Evolutionary conservation across 2,888 invertebrate species (phyloP), one percentile per base, ranked within the genome.

Genomic region (Lasius platythorax): DNA sequence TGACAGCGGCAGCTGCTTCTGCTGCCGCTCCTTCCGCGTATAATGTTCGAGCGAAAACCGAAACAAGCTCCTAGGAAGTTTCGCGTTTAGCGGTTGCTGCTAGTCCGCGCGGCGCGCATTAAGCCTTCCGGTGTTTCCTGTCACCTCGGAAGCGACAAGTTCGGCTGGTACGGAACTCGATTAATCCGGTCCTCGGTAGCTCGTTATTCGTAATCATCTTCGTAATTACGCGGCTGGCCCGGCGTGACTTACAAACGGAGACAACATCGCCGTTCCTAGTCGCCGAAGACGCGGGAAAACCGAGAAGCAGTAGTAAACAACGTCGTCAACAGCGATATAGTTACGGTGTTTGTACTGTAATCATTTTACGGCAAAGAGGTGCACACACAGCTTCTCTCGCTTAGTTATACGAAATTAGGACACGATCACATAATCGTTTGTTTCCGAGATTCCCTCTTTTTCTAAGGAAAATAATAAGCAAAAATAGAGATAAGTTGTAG

Each of bases 121-220:
- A 79, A 79, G 75, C 61, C 46, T 79, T 79, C 58, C 72, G 78
- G 58, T 72, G 79, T 18, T 61, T 81, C 74, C 73, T 46, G 40
- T 67, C 50, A 56, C 23, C 43, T 28, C 70, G 78, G n/a, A 56
- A 68, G 53, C 40, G 56, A 50, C 46, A 56, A 58, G 40, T 68
- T 78, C 30, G 30, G n/a, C 15, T 8, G 46, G n/a, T 33, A 76
- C 40, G 74, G 50, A 89, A 87, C 58, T 89, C 85, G 83, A 89
- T 89, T 89, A 88, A 58, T 70, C 37, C 23, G 46, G 43, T 67
- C 30, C 37, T 43, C 9, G 46, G 0, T 28, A 15, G 18, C 67
- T 83, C 53, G 66, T 85, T 85, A 87, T 66, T 66, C 18, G 58
- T 18, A 58, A 74, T 61, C 75, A 53, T n/a, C 9, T 53, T 56